Conservation (phyloP, 2,888 invertebrate species). For the Agrochola macilenta region DNA sequence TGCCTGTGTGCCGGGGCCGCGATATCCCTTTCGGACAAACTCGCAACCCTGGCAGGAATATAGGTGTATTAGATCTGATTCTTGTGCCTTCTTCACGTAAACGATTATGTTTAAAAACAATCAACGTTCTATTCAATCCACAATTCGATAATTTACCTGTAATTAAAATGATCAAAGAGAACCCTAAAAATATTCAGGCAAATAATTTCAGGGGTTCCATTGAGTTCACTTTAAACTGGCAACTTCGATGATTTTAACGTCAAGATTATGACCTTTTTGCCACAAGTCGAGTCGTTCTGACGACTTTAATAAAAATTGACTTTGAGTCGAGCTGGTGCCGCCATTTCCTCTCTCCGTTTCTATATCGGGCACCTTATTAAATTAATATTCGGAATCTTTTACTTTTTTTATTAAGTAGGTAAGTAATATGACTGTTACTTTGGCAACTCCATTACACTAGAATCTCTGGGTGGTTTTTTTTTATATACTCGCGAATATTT, state of each 20-base stretch:
- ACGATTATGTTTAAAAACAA: neutral
- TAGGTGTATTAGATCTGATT: neutral
- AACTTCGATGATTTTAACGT: slow-evolving; percentile 68
- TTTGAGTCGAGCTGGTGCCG: slow-evolving; percentile 59
- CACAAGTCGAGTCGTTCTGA: slow-evolving; percentile 63
- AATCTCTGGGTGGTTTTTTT: slow-evolving; percentile 3
- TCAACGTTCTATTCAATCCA: neutral
- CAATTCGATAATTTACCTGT: neutral
- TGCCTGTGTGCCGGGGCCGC: no score
- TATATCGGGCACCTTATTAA: slow-evolving; percentile 63
- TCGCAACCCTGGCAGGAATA: neutral
- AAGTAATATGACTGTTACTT: slow-evolving; percentile 44
- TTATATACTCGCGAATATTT: neutral
- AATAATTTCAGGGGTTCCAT: slow-evolving; percentile 50
- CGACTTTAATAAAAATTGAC: slow-evolving; percentile 72
- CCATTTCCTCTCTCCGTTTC: slow-evolving; percentile 55
- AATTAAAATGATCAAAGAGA: neutral
- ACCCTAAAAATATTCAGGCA: slow-evolving; percentile 53
- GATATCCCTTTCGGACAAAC: no score
- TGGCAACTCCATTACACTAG: slow-evolving; percentile 40
- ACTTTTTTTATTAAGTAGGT: slow-evolving; percentile 40
- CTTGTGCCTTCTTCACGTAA: neutral
- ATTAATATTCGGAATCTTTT: slow-evolving; percentile 56
- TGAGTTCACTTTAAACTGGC: slow-evolving; percentile 57
- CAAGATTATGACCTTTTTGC: slow-evolving; percentile 61